These are phyloP conservation scores for Conistra vaccinii DNA, from an alignment of 2,888 invertebrate genomes.

Conservation along the genomic window DNA sequence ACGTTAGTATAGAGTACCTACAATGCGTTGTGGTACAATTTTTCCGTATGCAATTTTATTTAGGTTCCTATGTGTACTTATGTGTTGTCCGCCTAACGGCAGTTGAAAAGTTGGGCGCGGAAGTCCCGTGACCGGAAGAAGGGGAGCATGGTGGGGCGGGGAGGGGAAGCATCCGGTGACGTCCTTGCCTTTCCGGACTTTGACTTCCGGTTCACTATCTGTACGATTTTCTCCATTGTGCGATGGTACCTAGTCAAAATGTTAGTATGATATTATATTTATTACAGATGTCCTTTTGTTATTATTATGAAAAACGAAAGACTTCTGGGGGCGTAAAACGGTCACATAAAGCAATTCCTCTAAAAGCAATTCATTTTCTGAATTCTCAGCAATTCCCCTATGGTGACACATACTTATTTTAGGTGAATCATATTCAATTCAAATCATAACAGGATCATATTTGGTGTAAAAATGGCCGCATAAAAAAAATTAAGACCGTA, in stretches of 20 bases:
- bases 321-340: too few relatives aligned
- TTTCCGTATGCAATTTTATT: constrained; percentile 50
- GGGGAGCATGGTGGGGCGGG: constrained; percentile 61
- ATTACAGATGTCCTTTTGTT: not conserved
- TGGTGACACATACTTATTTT: too few relatives aligned
- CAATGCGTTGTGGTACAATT: constrained; percentile 20
- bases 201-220: constrained; percentile 78
- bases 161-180: constrained; percentile 74
- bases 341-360: too few relatives aligned
- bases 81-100: constrained; percentile 53
- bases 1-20: not conserved
- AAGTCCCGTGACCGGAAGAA: constrained; percentile 79
- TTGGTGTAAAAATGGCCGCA: too few relatives aligned
- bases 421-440: too few relatives aligned
- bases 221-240: constrained; percentile 68
- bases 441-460: too few relatives aligned
- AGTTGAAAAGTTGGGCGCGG: constrained; percentile 76
- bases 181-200: constrained; percentile 79
- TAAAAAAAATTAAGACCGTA: too few relatives aligned
- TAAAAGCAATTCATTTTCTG: too few relatives aligned
- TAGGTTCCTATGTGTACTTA: not conserved
- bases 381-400: too few relatives aligned
- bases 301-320: not conserved
- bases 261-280: constrained; percentile 12
- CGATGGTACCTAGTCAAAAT: constrained; percentile 25